Evolutionary conservation across 1,140 invertebrate species (phyloP), one percentile per base, ranked within the genome.

Genomic region (Scaptodrosophila lebanonensis): DNA sequence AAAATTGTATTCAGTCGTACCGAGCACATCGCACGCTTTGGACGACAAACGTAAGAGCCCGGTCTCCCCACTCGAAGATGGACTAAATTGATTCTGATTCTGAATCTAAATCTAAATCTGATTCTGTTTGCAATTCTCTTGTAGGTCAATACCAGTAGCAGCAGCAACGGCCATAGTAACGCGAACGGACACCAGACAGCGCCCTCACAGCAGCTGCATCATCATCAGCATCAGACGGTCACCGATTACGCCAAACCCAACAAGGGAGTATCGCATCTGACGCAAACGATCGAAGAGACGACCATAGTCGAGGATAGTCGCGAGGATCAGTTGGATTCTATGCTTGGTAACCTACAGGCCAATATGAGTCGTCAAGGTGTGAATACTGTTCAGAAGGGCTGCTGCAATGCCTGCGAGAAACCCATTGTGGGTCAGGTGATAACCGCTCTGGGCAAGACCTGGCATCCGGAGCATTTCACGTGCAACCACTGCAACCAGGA

Each of bases 381-480:
- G 20, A 97, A 94, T 87, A 98, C 97, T 13, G 97, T 97, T 56
- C 96, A 98, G 84, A 99, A 99, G 89, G 98, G 98, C 70, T 97
- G 96, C 89, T 99, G 98, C 92, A 96, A 92, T 84, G 96, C 96
- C 47, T 99, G 97, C 90, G 95, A 97, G 87, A 98, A 99, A 85
- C 96, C 97, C 11, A 98, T 99, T 88, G 96, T 99, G 27, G 98
- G 98, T 65, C 96, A 98, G 92, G 95, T 96, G 86, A 86, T 85
- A 67, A 98, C 97, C 22, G 98, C 98, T 1, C 85, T 99, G 66
- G 98, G 98, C 17, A 96, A 97, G 88, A 98, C 97, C n/a, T 99
- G 97, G 97, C 98, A 99, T 88, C 97, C 98, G 7, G 98, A 99
- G 88, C 98, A 99, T 87, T 99, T 99, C 88, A 95, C 93, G 2